Percentiles rank a stretch among this genome's conserved stretches.
phyloP scores from a whole-genome alignment of 2,113 vertebrate species.

The Sebastes schlegelii region DNA sequence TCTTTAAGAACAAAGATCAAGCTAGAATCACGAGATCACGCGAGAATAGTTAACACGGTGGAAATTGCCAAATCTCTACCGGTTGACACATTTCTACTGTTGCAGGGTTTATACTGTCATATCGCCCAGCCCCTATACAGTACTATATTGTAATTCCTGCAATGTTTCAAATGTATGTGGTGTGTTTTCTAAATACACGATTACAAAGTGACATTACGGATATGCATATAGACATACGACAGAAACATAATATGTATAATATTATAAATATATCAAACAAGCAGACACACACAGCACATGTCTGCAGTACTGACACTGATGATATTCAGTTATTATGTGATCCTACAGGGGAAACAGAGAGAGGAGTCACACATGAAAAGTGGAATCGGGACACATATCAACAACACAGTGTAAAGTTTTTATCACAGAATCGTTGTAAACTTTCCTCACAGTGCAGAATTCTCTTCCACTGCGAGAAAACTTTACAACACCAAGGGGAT shows the following conservation, averaged over 20 bases:
- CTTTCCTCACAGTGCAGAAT: slow-evolving; percentile 2
- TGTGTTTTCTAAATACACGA: neutral
- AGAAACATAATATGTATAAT: neutral
- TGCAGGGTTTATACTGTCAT: no score
- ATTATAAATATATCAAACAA: neutral
- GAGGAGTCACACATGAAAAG: neutral
- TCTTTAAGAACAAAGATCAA: no score
- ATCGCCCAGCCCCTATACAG: no score
- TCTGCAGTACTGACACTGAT: neutral
- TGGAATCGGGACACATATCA: neutral
- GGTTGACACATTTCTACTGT: no score
- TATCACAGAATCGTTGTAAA: neutral
- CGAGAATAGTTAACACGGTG: no score
- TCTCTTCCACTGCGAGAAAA: slow-evolving; percentile 8
- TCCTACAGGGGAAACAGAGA: neutral
- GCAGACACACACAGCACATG: neutral
- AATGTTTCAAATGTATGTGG: neutral
- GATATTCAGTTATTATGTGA: neutral
- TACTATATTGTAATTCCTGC: neutral
- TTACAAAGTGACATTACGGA: neutral
- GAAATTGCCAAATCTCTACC: no score
- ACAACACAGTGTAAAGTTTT: neutral
- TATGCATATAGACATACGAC: no score
- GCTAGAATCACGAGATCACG: no score
- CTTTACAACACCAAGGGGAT: slow-evolving; percentile 32